Evolutionary conservation across 2,888 invertebrate species (phyloP), one percentile per base, ranked within the genome.

Genomic region (Leuctra nigra): DNA sequence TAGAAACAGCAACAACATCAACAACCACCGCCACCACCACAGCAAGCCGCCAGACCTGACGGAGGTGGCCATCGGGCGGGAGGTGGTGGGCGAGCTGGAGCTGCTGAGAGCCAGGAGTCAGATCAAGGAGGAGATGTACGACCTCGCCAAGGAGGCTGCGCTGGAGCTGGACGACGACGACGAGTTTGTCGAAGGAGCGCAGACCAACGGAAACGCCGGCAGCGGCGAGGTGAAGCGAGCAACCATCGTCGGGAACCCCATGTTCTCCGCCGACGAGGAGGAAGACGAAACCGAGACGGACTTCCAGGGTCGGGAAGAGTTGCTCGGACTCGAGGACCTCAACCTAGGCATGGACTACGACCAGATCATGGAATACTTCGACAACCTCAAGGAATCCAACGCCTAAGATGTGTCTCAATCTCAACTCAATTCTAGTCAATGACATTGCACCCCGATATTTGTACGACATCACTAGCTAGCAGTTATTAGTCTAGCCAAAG

Each of bases 331-430:
- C 65, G 90, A 91, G 73, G 89, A 91, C 72, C 80, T 91, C 63
- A 80, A 80, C 66, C 72, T 81, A 60, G 90, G 90, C 70, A 91
- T 96, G 92, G 92, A 95, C 76, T 96, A 96, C 76, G 93, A 95
- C 73, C 93, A 95, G 79, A 90, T 97, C 74, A 91, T 95, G 91
- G 90, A 94, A 73, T 95, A 96, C 76, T 96, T 97, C 80, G 93
- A 95, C 79, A 95, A 93, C 80, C 81, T 97, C 70, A 96, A 96
- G 82, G 93, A 93, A 80, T 79, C 79, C 1, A 77, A 75, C 63
- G 78, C 80, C 61, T 77, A 38, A 24, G 9, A 36, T 14, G 36
- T 36, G 36, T 39, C 18, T 20, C 4, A 44, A n/a, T 16, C 7
- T 44, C 50, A 44, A 18, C 6, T 29, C 33, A 50, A 50, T 16